Percentiles rank a stretch among this genome's conserved stretches.
Conservation (phyloP, 2,113 vertebrate genomes). For the Python bivittatus region DNA sequence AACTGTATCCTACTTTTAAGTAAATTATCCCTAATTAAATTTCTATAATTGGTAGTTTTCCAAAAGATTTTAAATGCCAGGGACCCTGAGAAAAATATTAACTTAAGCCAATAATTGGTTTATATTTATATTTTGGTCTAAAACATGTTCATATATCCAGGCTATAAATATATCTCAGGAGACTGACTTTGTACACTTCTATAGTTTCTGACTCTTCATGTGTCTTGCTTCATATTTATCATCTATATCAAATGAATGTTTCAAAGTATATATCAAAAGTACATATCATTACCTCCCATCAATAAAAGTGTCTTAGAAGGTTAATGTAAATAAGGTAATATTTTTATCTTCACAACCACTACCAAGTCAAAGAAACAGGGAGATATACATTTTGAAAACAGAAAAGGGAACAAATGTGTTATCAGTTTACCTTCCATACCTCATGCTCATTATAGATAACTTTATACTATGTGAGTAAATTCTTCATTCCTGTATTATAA, state of each 20-base stretch:
- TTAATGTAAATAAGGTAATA: background rate
- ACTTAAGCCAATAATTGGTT: background rate
- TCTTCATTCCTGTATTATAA: background rate
- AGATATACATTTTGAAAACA: background rate
- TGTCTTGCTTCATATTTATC: background rate
- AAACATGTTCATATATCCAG: background rate
- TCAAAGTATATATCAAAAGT: background rate
- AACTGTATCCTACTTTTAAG: background rate
- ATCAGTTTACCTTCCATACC: background rate
- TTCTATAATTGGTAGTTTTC: background rate
- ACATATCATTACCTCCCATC: background rate
- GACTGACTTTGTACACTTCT: background rate
- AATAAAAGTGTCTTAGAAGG: rapidly evolving
- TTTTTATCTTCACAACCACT: background rate
- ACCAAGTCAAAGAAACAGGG: background rate
- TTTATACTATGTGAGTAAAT: background rate
- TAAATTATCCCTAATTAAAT: background rate
- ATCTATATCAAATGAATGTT: background rate
- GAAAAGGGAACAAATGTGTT: background rate
- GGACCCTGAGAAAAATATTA: background rate
- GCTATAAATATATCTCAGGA: background rate
- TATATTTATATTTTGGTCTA: background rate
- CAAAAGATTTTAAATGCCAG: background rate
- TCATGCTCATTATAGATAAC: background rate
- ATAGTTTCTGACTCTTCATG: background rate